Percentiles rank a stretch among this genome's conserved stretches.
Conservation (phyloP, 64 coral and sea anemone species). For the Pachyseris speciosa region DNA sequence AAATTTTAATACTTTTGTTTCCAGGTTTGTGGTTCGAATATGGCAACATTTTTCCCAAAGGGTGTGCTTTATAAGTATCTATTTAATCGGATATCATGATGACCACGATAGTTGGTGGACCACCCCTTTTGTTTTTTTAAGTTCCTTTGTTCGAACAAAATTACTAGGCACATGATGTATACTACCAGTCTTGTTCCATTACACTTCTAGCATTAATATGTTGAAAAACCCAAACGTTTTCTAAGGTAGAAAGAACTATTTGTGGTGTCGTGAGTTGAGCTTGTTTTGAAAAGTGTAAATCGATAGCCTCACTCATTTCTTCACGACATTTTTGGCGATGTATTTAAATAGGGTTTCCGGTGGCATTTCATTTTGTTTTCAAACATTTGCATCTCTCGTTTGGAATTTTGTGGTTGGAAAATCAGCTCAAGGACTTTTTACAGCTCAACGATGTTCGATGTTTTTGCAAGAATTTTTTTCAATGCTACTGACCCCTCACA, state of each 20-base stretch:
- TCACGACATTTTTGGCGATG: not conserved
- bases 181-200: not conserved
- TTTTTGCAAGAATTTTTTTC: not conserved
- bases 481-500: not conserved
- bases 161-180: not conserved
- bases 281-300: not conserved
- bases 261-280: not conserved
- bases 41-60: too few species aligned
- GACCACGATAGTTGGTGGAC: not conserved
- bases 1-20: not conserved
- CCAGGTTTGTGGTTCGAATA: too few species aligned
- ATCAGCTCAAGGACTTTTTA: not conserved
- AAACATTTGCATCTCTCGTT: not conserved
- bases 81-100: not conserved
- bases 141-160: not conserved
- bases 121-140: not conserved
- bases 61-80: too few species aligned
- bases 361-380: not conserved
- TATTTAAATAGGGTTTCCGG: not conserved
- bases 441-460: not conserved
- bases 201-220: not conserved
- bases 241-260: not conserved
- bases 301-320: not conserved
- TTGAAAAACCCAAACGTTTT: not conserved
- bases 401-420: not conserved